Evolutionary conservation across 2,113 vertebrate species (phyloP).

Genomic region (Lathamus discolor): DNA sequence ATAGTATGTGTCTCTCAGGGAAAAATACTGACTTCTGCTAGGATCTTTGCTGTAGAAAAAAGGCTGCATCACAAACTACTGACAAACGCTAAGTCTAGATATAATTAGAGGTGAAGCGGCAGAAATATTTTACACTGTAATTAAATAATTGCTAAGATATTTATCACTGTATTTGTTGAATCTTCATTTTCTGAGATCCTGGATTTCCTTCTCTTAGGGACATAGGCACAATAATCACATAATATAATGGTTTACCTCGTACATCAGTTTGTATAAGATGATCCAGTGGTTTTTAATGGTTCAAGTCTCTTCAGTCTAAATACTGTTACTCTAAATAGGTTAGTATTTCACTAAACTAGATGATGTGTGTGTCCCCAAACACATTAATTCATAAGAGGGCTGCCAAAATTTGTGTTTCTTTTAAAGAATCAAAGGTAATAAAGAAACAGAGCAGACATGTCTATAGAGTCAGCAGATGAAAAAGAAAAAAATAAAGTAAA

Average conservation of each 20-base stretch:
- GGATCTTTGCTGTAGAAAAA: neutral
- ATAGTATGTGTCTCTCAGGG: neutral
- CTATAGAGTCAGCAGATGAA: neutral
- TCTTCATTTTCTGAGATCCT: neutral
- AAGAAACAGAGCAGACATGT: neutral
- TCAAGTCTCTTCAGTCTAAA: neutral
- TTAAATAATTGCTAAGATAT: neutral
- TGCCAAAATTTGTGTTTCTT: neutral
- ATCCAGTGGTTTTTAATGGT: neutral
- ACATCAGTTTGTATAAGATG: neutral
- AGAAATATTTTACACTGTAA: neutral
- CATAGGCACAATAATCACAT: neutral
- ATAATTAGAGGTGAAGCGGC: neutral
- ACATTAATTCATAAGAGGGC: neutral
- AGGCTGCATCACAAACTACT: neutral
- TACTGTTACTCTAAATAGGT: neutral
- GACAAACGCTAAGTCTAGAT: neutral
- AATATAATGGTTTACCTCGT: neutral
- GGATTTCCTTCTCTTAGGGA: neutral
- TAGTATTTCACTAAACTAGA: neutral
- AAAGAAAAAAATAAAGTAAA: neutral
- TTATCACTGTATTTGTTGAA: neutral
- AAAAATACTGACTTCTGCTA: neutral
- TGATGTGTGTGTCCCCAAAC: rapidly evolving
- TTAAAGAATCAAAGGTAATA: neutral